Base-by-base conservation (phyloP, 92 coral and sea anemone genomes). In the Chrysogorgia sp. region DNA sequence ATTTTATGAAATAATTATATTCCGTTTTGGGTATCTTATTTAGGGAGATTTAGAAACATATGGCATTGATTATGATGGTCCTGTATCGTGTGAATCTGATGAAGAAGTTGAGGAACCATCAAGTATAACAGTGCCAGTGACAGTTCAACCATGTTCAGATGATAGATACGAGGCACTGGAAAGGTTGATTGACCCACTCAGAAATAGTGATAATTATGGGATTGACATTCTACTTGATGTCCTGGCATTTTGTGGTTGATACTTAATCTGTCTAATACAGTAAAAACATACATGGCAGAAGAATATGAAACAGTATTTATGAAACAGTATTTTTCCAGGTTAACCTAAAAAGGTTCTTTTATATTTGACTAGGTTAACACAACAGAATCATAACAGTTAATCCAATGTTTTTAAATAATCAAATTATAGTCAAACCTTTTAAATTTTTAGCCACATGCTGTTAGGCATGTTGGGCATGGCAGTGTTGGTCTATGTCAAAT, bases 31-130 rank as follows among this genome's bases (percentile, higher is more conserved):
- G n/a, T n/a, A n/a, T n/a, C n/a, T n/a, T n/a, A n/a, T 70, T 21
- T 58, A 77, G 83, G 83, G 56, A 23, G 87, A 84, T 34, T 40
- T 84, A 40, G 63, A 65, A 50, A 49, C 68, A 41, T 77, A 76
- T 84, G 79, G 87, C 24, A 84, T 84, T 58, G 83, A 84, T 81
- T 55, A 56, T 30, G 79, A 84, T 77, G 87, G 77, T 6, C 87
- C 83, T 26, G 59, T 84, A n/a, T 65, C 83, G 40, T 82, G 68
- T 30, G 86, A 69, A 33, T 67, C 56, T 33, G 70, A 66, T 84
- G 71, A n/a, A n/a, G n/a, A n/a, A n/a, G n/a, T n/a, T n/a, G n/a
- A 74, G 50, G 48, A 30, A 64, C 32, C 52, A n/a, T 65, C 50
- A 28, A 40, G 66, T 67, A 56, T 53, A 14, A 40, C 37, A 30